Base-by-base conservation (phyloP, 2,888 invertebrate species). In the Bedellia somnulentella region DNA sequence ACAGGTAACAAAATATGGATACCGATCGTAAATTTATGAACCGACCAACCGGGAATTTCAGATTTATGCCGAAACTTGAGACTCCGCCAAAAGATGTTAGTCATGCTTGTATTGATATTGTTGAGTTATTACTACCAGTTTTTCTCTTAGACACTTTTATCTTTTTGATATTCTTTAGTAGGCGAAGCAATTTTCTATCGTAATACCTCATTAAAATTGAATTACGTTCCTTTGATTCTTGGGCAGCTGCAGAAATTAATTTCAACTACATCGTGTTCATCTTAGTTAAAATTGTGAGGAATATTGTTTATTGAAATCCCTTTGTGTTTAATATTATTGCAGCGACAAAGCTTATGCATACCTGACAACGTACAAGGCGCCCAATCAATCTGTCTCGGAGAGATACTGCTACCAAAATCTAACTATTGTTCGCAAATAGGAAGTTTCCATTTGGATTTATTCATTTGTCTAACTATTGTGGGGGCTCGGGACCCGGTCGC, bases 381-480 rank as follows among this genome's bases (percentile, higher is more conserved):
- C 71, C 71, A 71, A 75, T 75, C 73, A 75, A 75, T 75, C 73
- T 70, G 73, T 67, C 70, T 68, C 62, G 59, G 54, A 49, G 66
- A 71, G 73, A 75, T 75, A 73, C 66, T 63, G 62, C 68, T 60
- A 66, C 70, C 61, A 67, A 67, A 67, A 68, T 70, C 70, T 68
- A 70, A 70, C 71, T 68, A 75, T 75, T 75, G 73, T 75, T 70
- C 71, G 55, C 56, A 60, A 64, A 67, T 70, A 64, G 64, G 67
- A 70, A 67, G 71, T 70, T 73, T 71, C 71, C 66, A 70, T 73
- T 73, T 59, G 67, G 62, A 75, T 73, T 73, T 73, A 70, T 75
- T 73, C 73, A 71, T 70, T 75, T 71, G 73, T 68, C 63, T 67
- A 68, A 66, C 70, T 63, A 66, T 70, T 66, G 66, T 67, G 58